phyloP scores from a whole-genome alignment of 2,888 invertebrate species.

The Phengaris alcon region DNA sequence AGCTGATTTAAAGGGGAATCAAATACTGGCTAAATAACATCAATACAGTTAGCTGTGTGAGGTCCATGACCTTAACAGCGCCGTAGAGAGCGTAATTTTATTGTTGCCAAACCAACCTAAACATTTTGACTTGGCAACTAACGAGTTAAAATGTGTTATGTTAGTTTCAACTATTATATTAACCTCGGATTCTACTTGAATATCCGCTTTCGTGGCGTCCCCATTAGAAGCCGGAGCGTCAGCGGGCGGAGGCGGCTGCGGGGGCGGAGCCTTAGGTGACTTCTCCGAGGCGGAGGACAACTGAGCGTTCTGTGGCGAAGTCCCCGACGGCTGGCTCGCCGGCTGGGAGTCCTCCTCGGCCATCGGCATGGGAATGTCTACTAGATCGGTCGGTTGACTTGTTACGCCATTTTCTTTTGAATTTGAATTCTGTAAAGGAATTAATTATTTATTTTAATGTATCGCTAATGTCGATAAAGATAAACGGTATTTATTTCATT shows the following conservation, averaged over 20 bases:
- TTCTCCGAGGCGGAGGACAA: conserved; percentile 46
- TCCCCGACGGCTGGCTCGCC: conserved; percentile 45
- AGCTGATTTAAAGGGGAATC: too few relatives aligned
- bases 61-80: too few relatives aligned
- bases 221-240: conserved; percentile 5
- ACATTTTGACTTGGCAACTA: too few relatives aligned
- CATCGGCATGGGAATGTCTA: conserved; percentile 86
- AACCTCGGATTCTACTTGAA: neutral
- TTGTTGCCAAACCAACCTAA: too few relatives aligned
- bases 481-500: too few relatives aligned
- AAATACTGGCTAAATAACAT: too few relatives aligned
- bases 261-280: conserved; percentile 52
- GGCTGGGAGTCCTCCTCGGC: conserved; percentile 52
- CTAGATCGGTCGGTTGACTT: conserved; percentile 64
- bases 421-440: conserved; percentile 32
- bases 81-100: too few relatives aligned
- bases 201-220: neutral
- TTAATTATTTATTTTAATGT: too few relatives aligned
- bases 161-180: too few relatives aligned
- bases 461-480: neutral
- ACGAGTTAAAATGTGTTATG: too few relatives aligned
- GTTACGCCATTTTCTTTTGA: conserved; percentile 67
- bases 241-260: conserved; percentile 28
- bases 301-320: conserved; percentile 20
- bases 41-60: too few relatives aligned